Evolutionary conservation across 2,888 invertebrate genomes (phyloP).

Genomic region (Drosophila suboccidentalis): DNA sequence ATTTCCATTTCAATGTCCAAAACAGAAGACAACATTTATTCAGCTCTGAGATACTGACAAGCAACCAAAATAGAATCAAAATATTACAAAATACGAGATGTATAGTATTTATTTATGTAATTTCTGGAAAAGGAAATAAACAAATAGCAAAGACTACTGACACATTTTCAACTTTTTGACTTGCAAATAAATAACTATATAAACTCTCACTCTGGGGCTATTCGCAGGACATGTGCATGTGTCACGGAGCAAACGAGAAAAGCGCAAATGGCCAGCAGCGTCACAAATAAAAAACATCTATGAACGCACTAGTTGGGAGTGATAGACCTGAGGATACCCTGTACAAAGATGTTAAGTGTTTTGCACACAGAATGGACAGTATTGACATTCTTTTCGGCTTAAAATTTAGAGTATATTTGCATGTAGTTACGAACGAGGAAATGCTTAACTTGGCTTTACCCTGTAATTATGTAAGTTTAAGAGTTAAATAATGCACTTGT

Average conservation of each 20-base stretch:
- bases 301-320: not conserved
- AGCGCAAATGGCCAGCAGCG: conserved; percentile 53
- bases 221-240: conserved; percentile 54
- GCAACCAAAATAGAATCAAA: conserved; percentile 3
- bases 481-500: too few species aligned
- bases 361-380: not conserved
- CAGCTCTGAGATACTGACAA: conserved; percentile 5
- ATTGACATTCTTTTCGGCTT: too few species aligned
- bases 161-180: conserved; percentile 57
- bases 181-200: conserved; percentile 37
- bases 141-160: conserved; percentile 48
- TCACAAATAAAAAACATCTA: conserved; percentile 28
- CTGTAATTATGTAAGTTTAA: too few species aligned
- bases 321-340: not conserved
- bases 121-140: conserved; percentile 30
- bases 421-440: too few species aligned
- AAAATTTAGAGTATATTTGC: too few species aligned
- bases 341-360: not conserved
- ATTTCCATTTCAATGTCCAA: conserved; percentile 45
- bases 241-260: conserved; percentile 44
- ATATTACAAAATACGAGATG: not conserved
- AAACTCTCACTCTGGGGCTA: conserved; percentile 50
- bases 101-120: conserved; percentile 42
- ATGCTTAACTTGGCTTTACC: too few species aligned
- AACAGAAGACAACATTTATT: conserved; percentile 28